Evolutionary conservation across 2,113 vertebrate species (phyloP), one percentile per base, ranked within the genome.

Genomic region (Colius striatus): DNA sequence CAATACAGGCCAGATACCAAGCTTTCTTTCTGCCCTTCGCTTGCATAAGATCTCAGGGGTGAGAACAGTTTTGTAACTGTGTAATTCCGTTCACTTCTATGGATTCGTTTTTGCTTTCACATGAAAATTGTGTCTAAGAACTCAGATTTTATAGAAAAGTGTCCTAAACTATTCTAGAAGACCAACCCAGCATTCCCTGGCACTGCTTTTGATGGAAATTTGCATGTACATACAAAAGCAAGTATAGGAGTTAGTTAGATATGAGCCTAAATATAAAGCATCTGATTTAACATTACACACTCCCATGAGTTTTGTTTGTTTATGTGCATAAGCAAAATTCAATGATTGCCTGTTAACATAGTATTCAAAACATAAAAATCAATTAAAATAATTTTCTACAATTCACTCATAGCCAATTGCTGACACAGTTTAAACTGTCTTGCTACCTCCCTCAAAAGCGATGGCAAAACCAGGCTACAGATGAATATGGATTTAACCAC

Each of bases 331-430:
- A 92, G 79, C 41, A 93, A 84, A 94, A 93, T 92, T 84, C 86
- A 87, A 18, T 93, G 79, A 65, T 32, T 90, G 61, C 80, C 41
- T 75, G 53, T 84, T 95, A 96, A 89, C 53, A 38, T 71, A 53
- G 92, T 95, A 89, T 84, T 78, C 68, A 77, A 86, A 96, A 94
- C 57, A 92, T 48, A 95, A 84, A 96, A 96, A 95, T 90, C 65
- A 93, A 96, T 96, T 95, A 90, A 95, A 96, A 89, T 58, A 26
- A 87, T 92, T 84, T 90, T 50, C 53, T 72, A 61, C 73, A 75
- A 66, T 87, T 96, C 85, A 78, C 30, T 90, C 57, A n/a, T 34
- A 86, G 79, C 68, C 92, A 90, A 94, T 62, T 61, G 83, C 88
- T 96, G 92, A 94, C 85, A 89, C 57, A 54, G 61, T 87, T 94